phyloP scores from a whole-genome alignment of 2,113 vertebrate genomes.

The Pteronura brasiliensis region DNA sequence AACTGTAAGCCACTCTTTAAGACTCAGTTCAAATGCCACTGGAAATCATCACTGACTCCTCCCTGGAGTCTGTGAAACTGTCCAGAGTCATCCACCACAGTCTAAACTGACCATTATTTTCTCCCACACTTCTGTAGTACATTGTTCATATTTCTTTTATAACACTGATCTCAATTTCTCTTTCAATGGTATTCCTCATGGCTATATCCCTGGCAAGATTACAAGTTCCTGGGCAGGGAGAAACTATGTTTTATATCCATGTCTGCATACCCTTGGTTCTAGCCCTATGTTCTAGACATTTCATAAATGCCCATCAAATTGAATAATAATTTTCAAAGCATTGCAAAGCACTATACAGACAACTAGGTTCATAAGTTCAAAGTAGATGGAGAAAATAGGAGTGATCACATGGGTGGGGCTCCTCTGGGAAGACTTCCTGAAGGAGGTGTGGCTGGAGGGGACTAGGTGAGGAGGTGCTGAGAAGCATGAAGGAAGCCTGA shows the following conservation, averaged over 20 bases:
- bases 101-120: neutral
- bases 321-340: neutral
- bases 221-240: neutral
- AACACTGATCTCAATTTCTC: neutral
- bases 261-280: neutral
- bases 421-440: conserved; percentile 9
- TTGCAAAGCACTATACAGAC: neutral
- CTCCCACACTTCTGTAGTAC: neutral
- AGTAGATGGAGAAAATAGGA: neutral
- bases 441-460: neutral
- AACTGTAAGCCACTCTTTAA: neutral
- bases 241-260: neutral
- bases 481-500: neutral
- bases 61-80: neutral
- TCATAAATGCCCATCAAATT: neutral
- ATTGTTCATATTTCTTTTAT: neutral
- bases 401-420: neutral
- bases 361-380: neutral
- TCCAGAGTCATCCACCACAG: neutral
- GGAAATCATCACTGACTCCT: neutral
- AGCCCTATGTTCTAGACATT: neutral
- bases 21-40: neutral
- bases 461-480: neutral
- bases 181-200: neutral
- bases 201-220: neutral